These are phyloP conservation scores for Aramus guarauna DNA, from an alignment of 2,113 vertebrate species.

Conservation along the genomic window DNA sequence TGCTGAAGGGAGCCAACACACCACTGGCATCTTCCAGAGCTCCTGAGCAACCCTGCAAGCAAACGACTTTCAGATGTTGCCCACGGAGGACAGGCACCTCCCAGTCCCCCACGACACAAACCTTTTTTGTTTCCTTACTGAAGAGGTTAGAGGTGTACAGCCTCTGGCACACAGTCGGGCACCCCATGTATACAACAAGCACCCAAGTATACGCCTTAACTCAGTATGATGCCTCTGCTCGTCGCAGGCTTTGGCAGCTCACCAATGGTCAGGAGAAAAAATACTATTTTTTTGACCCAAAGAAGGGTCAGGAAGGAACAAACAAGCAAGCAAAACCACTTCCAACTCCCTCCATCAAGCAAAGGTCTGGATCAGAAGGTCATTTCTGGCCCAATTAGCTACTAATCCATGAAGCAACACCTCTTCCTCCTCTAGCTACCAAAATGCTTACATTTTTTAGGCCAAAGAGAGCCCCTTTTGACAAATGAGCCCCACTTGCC, in stretches of 20 bases:
- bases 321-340: background rate
- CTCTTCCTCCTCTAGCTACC: background rate
- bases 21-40: background rate
- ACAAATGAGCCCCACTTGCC: background rate
- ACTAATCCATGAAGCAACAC: background rate
- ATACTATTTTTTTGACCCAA: background rate
- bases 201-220: background rate
- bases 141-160: background rate
- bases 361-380: background rate
- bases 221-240: background rate
- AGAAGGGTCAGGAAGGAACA: background rate
- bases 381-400: background rate
- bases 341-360: background rate
- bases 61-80: background rate
- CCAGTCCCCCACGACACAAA: accelerated
- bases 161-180: background rate
- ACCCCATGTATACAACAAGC: background rate
- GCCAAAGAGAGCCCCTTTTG: background rate
- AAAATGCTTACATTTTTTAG: background rate
- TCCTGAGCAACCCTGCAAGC: background rate
- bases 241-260: background rate
- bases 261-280: background rate
- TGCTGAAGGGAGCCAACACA: background rate
- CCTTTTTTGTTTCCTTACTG: background rate
- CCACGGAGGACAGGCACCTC: background rate